A percentile compares a stretch with the other conserved stretches of the same genome.
phyloP scores from a whole-genome alignment of 35 echinoderm and acorn worm genomes.

The Ophiothrix spiculata region DNA sequence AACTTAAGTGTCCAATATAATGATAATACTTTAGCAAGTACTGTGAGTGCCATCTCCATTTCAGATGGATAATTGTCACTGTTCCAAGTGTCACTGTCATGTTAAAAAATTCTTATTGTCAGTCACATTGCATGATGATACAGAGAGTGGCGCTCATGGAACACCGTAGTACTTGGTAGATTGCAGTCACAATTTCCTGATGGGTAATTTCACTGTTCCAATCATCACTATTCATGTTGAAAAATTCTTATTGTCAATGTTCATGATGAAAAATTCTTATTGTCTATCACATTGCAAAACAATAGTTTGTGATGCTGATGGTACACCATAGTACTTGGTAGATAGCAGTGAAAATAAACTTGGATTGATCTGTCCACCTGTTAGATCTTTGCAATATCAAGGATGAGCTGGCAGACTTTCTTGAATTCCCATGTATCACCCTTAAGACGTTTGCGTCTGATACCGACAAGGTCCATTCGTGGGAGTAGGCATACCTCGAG shows the following conservation, averaged over 20 bases:
- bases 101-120: no score
- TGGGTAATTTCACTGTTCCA: not conserved
- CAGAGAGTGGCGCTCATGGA: no score
- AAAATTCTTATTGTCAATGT: not conserved
- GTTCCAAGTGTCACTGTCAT: no score
- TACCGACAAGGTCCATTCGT: constrained; percentile 90
- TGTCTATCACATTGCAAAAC: not conserved
- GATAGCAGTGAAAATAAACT: not conserved
- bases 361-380: not conserved
- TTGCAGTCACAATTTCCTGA: not conserved
- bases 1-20: no score
- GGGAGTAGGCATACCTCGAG: constrained; percentile 90
- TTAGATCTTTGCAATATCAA: constrained; percentile 75
- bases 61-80: no score
- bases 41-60: no score
- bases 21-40: no score
- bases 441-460: constrained; percentile 77
- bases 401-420: constrained; percentile 70
- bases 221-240: not conserved
- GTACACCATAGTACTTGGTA: not conserved
- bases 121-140: no score
- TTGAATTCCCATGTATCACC: constrained; percentile 99
- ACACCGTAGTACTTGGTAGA: no score
- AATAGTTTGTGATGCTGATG: not conserved
- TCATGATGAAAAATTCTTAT: not conserved